These are phyloP conservation scores for Brachirus orientalis DNA, from an alignment of 2,113 vertebrate species.

Conservation along the genomic window DNA sequence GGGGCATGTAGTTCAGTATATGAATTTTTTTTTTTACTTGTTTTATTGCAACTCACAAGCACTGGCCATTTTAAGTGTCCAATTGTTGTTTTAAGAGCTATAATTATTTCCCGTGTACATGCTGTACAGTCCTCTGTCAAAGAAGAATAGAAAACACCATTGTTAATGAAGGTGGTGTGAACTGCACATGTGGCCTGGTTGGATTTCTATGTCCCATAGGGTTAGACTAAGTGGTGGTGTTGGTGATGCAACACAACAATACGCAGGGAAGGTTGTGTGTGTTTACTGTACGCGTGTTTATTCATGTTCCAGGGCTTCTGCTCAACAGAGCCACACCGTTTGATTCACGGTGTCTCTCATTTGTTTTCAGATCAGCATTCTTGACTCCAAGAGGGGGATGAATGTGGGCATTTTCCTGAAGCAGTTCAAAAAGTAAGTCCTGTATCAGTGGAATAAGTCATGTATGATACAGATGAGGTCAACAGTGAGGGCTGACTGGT, in stretches of 20 bases:
- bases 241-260: slow-evolving; percentile 6
- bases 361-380: slow-evolving; percentile 86
- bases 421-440: slow-evolving; percentile 96
- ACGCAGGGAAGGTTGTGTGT: neutral
- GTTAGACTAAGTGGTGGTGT: neutral
- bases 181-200: slow-evolving; percentile 32
- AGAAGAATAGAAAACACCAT: slow-evolving; percentile 16
- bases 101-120: slow-evolving; percentile 26
- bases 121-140: slow-evolving; percentile 38
- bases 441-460: neutral
- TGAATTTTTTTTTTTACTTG: too few relatives aligned
- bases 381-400: slow-evolving; percentile 97
- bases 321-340: neutral
- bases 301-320: neutral
- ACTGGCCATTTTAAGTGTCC: neutral
- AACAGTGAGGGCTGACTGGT: too few relatives aligned
- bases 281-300: neutral
- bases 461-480: too few relatives aligned
- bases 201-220: slow-evolving; percentile 49
- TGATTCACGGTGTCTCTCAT: neutral
- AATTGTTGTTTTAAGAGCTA: slow-evolving; percentile 28
- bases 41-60: neutral
- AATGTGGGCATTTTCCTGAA: slow-evolving; percentile 98
- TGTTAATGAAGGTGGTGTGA: slow-evolving; percentile 36
- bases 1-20: too few relatives aligned